phyloP scores from a whole-genome alignment of 2,797 vertebrate species.

The Arctocebus calabarensis region DNA sequence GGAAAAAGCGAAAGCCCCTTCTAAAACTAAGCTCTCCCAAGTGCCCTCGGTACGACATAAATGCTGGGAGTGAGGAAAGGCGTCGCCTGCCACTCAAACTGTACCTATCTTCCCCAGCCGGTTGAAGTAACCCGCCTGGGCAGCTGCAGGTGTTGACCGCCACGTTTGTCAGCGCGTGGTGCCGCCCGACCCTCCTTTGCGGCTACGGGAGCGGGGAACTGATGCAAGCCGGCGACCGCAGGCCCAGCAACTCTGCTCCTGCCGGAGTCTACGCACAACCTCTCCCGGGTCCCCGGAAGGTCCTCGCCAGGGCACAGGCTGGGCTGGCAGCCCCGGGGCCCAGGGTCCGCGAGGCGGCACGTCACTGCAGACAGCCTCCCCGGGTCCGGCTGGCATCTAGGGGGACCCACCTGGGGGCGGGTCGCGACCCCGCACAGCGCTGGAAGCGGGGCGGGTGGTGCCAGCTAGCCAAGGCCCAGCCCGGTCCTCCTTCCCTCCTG shows the following conservation, averaged over 20 bases:
- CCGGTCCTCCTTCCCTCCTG: rapidly evolving
- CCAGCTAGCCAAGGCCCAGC: background rate
- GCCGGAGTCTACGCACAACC: background rate
- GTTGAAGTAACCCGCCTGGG: constrained; percentile 16
- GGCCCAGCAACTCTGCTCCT: background rate
- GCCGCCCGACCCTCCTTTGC: background rate
- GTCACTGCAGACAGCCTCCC: rapidly evolving
- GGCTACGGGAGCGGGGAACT: background rate
- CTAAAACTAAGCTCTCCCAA: constrained; percentile 35
- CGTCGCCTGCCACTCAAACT: constrained; percentile 30
- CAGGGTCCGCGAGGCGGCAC: background rate
- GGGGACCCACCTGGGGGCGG: background rate
- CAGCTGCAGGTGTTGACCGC: background rate
- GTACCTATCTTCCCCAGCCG: background rate
- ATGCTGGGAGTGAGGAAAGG: background rate
- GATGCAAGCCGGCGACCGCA: rapidly evolving
- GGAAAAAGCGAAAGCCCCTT: constrained; percentile 51
- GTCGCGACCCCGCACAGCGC: background rate
- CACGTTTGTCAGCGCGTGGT: rapidly evolving
- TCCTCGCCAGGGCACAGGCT: background rate
- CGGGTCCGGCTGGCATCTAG: background rate
- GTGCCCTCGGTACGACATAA: constrained; percentile 36
- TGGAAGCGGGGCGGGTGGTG: rapidly evolving
- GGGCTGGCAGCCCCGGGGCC: background rate
- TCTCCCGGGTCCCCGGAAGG: background rate